A percentile compares a stretch with the other conserved stretches of the same genome.
phyloP scores from a whole-genome alignment of 2,797 vertebrate species.

The Spinus olivaceus region DNA sequence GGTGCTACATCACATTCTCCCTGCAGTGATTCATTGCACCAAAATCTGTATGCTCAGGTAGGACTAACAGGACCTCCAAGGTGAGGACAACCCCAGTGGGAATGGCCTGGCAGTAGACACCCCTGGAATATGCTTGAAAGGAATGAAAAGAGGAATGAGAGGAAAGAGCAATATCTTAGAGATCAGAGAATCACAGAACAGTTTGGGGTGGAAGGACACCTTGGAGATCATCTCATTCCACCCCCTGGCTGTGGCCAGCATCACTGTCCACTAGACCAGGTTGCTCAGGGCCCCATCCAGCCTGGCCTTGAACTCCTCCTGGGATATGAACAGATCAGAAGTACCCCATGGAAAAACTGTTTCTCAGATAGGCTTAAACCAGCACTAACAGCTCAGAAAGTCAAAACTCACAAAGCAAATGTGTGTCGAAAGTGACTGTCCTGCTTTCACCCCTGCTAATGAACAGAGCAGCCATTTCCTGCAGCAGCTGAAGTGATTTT shows the following conservation, averaged over 20 bases:
- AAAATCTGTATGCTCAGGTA: fast-evolving
- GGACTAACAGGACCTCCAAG: not conserved
- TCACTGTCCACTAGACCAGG: not conserved
- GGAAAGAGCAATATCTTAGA: not conserved
- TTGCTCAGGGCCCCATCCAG: not conserved
- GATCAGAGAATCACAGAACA: not conserved
- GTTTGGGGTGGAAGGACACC: not conserved
- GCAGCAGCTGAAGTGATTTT: conserved; percentile 20
- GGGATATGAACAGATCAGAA: not conserved
- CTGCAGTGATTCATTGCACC: not conserved
- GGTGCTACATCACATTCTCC: not conserved
- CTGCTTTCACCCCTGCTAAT: not conserved
- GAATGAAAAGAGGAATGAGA: not conserved
- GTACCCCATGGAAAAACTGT: not conserved
- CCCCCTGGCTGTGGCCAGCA: too few species aligned
- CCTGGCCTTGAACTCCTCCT: not conserved
- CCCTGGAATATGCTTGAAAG: not conserved
- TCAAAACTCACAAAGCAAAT: not conserved
- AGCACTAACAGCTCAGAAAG: not conserved
- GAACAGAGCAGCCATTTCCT: not conserved
- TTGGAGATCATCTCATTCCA: not conserved
- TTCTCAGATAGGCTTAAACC: not conserved
- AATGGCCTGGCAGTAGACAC: not conserved
- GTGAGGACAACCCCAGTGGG: not conserved
- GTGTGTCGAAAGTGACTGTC: not conserved